phyloP scores from a whole-genome alignment of 1,140 invertebrate genomes.

The Diorhabda sublineata region DNA sequence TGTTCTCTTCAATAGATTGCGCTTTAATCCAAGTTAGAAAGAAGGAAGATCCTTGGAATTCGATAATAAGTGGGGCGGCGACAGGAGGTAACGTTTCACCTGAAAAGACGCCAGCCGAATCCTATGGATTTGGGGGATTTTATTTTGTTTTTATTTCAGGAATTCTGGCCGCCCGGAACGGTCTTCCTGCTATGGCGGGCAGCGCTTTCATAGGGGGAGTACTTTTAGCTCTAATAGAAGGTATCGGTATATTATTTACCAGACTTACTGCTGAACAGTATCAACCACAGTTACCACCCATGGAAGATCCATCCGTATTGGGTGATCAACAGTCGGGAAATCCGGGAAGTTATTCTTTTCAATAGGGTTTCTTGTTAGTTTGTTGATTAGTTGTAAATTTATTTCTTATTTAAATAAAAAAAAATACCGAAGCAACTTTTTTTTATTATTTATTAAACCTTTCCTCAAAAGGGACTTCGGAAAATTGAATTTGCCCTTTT shows the following conservation, averaged over 20 bases:
- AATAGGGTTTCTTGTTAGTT: constrained; percentile 22
- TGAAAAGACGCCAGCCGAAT: too few relatives aligned
- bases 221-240: constrained; percentile 93
- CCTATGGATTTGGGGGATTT: too few relatives aligned
- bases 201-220: constrained; percentile 94
- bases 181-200: constrained; percentile 89
- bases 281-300: constrained; percentile 67
- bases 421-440: neutral
- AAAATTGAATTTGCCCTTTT: too few relatives aligned
- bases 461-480: too few relatives aligned
- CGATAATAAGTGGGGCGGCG: constrained; percentile 92
- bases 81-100: constrained; percentile 67
- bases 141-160: constrained; percentile 3
- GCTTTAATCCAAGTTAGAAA: constrained; percentile 88
- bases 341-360: constrained; percentile 31
- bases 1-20: constrained; percentile 98
- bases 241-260: constrained; percentile 89
- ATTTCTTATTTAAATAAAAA: constrained; percentile 12
- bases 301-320: constrained; percentile 62
- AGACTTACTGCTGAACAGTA: constrained; percentile 86
- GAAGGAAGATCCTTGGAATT: constrained; percentile 98
- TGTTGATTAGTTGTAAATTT: constrained; percentile 20
- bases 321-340: constrained; percentile 25
- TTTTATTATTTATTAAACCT: neutral
- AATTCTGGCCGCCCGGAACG: constrained; percentile 91